phyloP scores from a whole-genome alignment of 1,140 invertebrate species.

The Propsilocerus akamusi region DNA sequence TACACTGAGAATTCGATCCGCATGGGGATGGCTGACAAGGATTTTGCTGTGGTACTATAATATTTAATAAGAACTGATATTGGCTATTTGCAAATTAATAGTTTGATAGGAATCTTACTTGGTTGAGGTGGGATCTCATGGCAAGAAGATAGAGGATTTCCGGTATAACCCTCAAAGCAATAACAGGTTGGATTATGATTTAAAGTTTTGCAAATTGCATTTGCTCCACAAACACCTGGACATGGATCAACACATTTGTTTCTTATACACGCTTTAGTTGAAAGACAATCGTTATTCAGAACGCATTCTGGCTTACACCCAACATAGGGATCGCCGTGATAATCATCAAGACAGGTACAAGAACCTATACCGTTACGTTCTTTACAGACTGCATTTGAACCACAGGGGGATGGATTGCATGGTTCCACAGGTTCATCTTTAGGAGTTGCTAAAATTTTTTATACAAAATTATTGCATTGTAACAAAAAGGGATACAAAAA shows the following conservation, averaged over 20 bases:
- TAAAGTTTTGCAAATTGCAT: constrained; percentile 53
- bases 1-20: constrained; percentile 60
- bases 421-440: constrained; percentile 40
- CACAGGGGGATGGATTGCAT: constrained; percentile 63
- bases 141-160: constrained; percentile 71
- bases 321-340: constrained; percentile 50
- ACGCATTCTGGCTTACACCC: constrained; percentile 65
- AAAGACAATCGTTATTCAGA: constrained; percentile 60
- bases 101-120: no score
- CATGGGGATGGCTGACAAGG: constrained; percentile 58
- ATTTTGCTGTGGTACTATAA: no score
- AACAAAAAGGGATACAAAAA: constrained; percentile 14
- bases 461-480: constrained; percentile 15
- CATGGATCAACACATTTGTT: constrained; percentile 57
- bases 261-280: constrained; percentile 56
- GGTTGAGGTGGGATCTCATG: no score
- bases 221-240: constrained; percentile 50
- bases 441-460: no score
- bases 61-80: no score
- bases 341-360: constrained; percentile 60
- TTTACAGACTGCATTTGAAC: constrained; percentile 59
- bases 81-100: no score
- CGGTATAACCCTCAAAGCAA: constrained; percentile 48
- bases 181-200: constrained; percentile 58
- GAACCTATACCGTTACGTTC: constrained; percentile 49